Base-by-base conservation (phyloP, 2,113 vertebrate species). In the Lagopus muta region DNA sequence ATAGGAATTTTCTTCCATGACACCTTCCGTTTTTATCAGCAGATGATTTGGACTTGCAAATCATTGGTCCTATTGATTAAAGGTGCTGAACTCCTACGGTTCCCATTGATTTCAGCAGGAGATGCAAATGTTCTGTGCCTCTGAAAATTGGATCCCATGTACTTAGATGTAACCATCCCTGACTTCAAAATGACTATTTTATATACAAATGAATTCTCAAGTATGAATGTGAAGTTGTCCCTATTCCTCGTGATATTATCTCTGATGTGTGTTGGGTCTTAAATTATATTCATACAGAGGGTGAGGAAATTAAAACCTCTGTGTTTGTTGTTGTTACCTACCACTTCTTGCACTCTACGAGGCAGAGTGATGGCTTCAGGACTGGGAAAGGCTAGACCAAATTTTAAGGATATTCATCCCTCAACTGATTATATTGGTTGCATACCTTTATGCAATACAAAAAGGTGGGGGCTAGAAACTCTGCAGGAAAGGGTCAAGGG, bases 181-280 rank as follows among this genome's bases (percentile, higher is more conserved):
- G 91, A 90, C 82, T 96, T 43, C 43, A n/a, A 76, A 95, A 94
- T 82, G 15, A 30, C 66, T 91, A 30, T 86, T 96, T 90, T 81
- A 82, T 94, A 95, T 48, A 91, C 82, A 92, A 85, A 97, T 95
- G 86, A 88, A 94, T 94, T 96, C 92, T 57, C 65, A 27, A 47
- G 34, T 69, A 64, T 92, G 90, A 83, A 75, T 94, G 58, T 88
- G 80, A 91, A 93, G 86, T 84, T 7, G 22, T 86, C 69, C 43
- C 69, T 65, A 57, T 91, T 48, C 36, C 64, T 88, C 45, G 18
- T 52, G 62, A 75, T 81, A 42, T 73, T 84, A 93, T 91, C 90
- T 82, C 43, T 96, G 91, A 28, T 86, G 65, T 40, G 40, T 76
- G 30, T 73, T 83, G 70, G 52, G 45, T 79, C 36, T 91, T 84